Evolutionary conservation across 53 echinoderm and acorn worm species (phyloP).

Genomic region (Stichopus horrens): DNA sequence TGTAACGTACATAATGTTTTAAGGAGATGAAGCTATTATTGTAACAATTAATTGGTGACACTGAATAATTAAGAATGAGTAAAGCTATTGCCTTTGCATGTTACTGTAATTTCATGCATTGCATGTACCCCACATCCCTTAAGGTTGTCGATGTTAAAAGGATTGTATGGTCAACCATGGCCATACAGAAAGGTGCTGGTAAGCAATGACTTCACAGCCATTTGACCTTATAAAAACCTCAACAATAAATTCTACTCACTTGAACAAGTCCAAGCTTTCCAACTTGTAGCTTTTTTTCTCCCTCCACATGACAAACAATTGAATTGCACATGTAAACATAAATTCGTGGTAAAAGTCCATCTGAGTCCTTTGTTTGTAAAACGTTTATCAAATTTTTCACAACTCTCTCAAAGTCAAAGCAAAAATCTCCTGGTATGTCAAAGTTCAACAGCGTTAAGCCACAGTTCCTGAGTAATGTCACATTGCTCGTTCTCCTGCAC

Average conservation of each 20-base stretch:
- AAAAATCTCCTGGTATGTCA: slow-evolving; percentile 81
- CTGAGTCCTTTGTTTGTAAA: slow-evolving; percentile 71
- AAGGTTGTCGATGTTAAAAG: too few species aligned
- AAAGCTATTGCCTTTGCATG: background rate
- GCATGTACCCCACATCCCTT: background rate
- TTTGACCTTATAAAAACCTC: background rate
- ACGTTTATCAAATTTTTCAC: slow-evolving; percentile 79
- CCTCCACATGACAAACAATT: slow-evolving; percentile 97
- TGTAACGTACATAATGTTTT: too few species aligned
- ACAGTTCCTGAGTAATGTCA: slow-evolving; percentile 89
- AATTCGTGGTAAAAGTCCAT: slow-evolving; percentile 80
- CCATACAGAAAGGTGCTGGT: background rate
- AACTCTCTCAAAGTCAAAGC: slow-evolving; percentile 84
- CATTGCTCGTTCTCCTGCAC: slow-evolving; percentile 26
- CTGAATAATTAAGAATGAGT: too few species aligned
- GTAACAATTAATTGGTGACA: too few species aligned
- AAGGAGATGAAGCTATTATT: too few species aligned
- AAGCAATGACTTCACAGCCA: background rate
- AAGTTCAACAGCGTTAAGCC: slow-evolving; percentile 95
- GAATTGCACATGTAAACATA: slow-evolving; percentile 98
- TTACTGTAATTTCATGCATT: background rate
- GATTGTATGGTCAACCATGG: background rate
- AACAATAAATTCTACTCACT: slow-evolving; percentile 48
- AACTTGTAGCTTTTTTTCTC: slow-evolving; percentile 82
- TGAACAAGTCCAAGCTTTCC: slow-evolving; percentile 83